A percentile compares a stretch with the other conserved stretches of the same genome.
Evolutionary conservation across 2,797 vertebrate genomes (phyloP).

Genomic region (Clarias laeviceps): DNA sequence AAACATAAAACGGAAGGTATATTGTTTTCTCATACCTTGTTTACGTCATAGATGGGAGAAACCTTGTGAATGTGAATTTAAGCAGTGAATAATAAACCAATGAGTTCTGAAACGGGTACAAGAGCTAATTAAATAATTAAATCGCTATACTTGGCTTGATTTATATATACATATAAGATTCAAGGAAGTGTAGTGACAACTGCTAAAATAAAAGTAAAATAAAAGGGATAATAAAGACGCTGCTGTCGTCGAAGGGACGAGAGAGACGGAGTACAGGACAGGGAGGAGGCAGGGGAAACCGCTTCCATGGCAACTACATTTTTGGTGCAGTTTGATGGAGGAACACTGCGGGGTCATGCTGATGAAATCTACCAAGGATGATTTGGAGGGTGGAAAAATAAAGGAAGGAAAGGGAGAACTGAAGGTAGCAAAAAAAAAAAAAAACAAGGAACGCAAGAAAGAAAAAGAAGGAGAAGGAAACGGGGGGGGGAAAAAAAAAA

Average conservation of each 20-base stretch:
- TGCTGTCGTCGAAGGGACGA: background rate
- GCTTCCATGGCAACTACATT: slow-evolving; percentile 58
- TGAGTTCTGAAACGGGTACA: background rate
- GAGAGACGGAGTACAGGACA: slow-evolving; percentile 4
- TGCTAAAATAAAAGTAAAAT: background rate
- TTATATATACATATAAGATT: background rate
- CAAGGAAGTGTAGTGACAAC: background rate
- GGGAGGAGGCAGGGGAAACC: background rate
- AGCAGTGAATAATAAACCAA: background rate
- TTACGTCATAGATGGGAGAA: background rate
- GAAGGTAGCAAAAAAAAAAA: background rate
- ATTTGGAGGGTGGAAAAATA: background rate
- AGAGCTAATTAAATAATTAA: background rate
- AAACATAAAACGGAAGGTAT: background rate
- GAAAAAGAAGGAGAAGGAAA: background rate
- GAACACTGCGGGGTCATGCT: background rate
- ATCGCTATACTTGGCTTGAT: background rate
- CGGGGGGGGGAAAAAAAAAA: background rate
- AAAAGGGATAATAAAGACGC: background rate
- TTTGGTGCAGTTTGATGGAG: slow-evolving; percentile 29
- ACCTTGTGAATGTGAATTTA: background rate
- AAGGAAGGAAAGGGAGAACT: background rate
- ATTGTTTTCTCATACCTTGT: background rate
- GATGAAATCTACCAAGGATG: background rate
- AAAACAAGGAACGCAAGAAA: background rate